Percentiles rank a stretch among this genome's conserved stretches.
phyloP scores from a whole-genome alignment of 1,140 invertebrate genomes.

The Pachypeltis micranthus region DNA sequence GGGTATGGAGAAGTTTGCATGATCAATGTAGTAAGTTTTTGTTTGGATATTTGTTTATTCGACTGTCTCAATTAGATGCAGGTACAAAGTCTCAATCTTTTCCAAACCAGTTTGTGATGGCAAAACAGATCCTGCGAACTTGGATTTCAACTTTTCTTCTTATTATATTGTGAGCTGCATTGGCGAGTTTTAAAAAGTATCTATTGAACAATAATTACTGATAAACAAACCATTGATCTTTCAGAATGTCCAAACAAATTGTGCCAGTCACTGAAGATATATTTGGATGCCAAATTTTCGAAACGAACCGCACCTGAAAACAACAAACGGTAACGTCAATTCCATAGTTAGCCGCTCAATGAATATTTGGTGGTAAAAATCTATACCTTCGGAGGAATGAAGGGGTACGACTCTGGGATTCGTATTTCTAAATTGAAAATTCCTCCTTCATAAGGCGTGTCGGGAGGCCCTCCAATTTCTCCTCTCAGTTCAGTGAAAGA shows the following conservation, averaged over 20 bases:
- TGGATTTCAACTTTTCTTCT: too few species aligned
- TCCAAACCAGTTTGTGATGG: too few species aligned
- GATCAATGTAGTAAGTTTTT: too few species aligned
- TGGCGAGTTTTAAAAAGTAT: too few species aligned
- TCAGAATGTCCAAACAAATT: constrained; percentile 97
- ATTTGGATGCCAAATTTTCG: constrained; percentile 99
- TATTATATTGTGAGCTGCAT: too few species aligned
- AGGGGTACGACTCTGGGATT: constrained; percentile 98
- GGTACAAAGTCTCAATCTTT: too few species aligned
- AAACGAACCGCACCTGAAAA: constrained; percentile 76
- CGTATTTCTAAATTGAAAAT: constrained; percentile 90
- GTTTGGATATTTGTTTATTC: too few species aligned
- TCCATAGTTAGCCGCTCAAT: background rate
- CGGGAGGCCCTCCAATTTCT: constrained; percentile 83
- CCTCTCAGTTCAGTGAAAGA: constrained; percentile 83
- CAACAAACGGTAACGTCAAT: too few species aligned
- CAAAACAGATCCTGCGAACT: too few species aligned
- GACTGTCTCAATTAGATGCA: too few species aligned
- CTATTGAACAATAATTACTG: background rate
- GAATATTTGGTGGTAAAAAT: constrained; percentile 22
- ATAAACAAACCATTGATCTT: constrained; percentile 82
- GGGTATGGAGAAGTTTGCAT: too few species aligned
- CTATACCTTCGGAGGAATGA: constrained; percentile 92
- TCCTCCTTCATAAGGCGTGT: constrained; percentile 94
- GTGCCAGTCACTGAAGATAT: constrained; percentile 97